Conservation (phyloP, 2,888 invertebrate genomes). For the Ecliptopera silaceata region DNA sequence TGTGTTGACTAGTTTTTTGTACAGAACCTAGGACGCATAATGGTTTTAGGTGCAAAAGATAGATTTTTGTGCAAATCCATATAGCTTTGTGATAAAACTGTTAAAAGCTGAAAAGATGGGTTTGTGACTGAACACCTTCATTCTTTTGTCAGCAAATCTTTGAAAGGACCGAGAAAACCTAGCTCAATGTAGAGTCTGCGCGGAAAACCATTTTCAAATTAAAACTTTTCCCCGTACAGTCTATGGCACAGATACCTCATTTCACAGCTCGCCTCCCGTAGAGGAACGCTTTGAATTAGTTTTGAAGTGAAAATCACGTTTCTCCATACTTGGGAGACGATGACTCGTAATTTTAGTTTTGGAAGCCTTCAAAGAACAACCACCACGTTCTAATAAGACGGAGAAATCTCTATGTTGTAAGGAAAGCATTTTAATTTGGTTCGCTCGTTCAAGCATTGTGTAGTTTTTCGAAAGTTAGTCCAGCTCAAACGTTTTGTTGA, state of each 20-base stretch:
- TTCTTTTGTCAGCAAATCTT: neutral
- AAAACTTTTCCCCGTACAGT: slow-evolving; percentile 10
- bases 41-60: too few species aligned
- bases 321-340: slow-evolving; percentile 7
- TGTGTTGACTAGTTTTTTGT: too few species aligned
- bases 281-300: slow-evolving; percentile 18
- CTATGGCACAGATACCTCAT: slow-evolving; percentile 11
- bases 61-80: too few species aligned
- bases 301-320: slow-evolving; percentile 7
- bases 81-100: too few species aligned
- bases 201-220: slow-evolving; percentile 14
- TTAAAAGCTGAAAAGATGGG: neutral
- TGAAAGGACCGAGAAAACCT: slow-evolving; percentile 1
- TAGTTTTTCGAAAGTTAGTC: too few species aligned
- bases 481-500: too few species aligned
- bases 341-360: slow-evolving; percentile 6
- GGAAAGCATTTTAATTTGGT: too few species aligned
- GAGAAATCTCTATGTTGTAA: too few species aligned
- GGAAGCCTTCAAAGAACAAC: neutral
- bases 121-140: too few species aligned
- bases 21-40: too few species aligned
- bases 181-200: neutral
- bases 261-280: slow-evolving; percentile 19
- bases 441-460: too few species aligned
- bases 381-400: too few species aligned